Evolutionary conservation across 2,113 vertebrate species (phyloP), one percentile per base, ranked within the genome.

Genomic region (Gopherus flavomarginatus): DNA sequence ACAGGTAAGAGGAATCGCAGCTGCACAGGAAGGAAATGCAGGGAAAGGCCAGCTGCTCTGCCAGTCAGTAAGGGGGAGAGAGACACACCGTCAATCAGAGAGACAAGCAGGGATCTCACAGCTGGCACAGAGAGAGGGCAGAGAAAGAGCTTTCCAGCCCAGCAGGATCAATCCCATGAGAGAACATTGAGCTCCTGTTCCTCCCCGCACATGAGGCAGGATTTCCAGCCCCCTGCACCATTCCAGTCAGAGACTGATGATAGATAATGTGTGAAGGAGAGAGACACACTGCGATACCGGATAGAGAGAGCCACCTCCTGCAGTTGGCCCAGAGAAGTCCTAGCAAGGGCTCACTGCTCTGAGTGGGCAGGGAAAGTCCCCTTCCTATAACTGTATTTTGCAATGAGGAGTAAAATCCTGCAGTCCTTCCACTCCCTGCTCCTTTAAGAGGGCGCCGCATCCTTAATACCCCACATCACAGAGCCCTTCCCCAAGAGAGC

Each of bases 1-100:
- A 92, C 83, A 95, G 89, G 83, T 78, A 92, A 93, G 90, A 94
- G 80, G 84, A 87, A 87, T 29, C 7, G 19, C 87, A 89, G 93
- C 89, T 89, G 86, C 81, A 72, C n/a, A 83, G 93, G 91, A 69
- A 97, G 91, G 53, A 4, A 87, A 81, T 57, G 78, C 91, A 84
- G 81, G 81, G 93, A 83, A 91, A 65, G 83, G 56, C 22, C 81
- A 90, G 57, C 95, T 42, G 52, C 52, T 91, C 47, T 95, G 94
- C 89, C 93, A 92, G 90, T 95, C 62, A 91, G 54, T 95, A 91
- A 52, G 53, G 85, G 49, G 65, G 80, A 24, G 31, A 42, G 14
- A 31, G n/a, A 83, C 44, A 26, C 11, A 31, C 8, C 19, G 6
- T 42, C 21, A 8, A 3, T 10, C 38, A 83, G 17, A 9, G 19